Percentiles rank a stretch among this genome's conserved stretches.
Conservation (phyloP, 2,797 vertebrate genomes). For the Karalla daura region DNA sequence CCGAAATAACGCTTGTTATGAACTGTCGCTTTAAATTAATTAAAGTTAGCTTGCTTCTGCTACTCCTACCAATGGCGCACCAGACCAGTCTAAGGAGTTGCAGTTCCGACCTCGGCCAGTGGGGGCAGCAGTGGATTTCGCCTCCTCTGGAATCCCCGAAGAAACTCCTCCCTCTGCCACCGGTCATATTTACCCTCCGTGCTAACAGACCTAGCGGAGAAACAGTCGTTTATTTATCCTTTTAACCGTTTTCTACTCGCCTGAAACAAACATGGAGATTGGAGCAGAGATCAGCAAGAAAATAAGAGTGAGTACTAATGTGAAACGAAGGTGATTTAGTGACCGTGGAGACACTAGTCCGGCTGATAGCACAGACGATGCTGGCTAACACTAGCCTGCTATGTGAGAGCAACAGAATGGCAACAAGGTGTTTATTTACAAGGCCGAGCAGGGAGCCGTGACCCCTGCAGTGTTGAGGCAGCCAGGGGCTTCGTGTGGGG, state of each 20-base stretch:
- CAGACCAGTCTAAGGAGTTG: no score
- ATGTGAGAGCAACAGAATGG: slow-evolving; percentile 1
- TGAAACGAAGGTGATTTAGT: fast-evolving
- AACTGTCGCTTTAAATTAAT: no score
- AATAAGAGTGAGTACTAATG: slow-evolving; percentile 77
- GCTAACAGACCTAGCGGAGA: neutral
- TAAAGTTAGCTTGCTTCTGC: no score
- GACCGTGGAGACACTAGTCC: fast-evolving
- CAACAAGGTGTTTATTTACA: slow-evolving; percentile 20
- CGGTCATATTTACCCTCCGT: slow-evolving; percentile 11
- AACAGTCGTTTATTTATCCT: neutral
- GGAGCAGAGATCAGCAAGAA: slow-evolving; percentile 88
- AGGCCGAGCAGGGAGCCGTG: neutral
- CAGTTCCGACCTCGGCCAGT: neutral
- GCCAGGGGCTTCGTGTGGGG: fast-evolving
- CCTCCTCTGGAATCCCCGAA: neutral
- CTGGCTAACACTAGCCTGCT: slow-evolving; percentile 50
- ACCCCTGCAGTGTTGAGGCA: fast-evolving
- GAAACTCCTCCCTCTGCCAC: neutral
- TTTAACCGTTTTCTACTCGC: neutral
- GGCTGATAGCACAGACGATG: neutral
- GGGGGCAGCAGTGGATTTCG: neutral
- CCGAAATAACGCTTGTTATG: no score
- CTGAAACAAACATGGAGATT: slow-evolving; percentile 80
- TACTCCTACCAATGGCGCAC: no score